Conservation (phyloP, 2,888 invertebrate genomes). For the Idaea dimidiata region DNA sequence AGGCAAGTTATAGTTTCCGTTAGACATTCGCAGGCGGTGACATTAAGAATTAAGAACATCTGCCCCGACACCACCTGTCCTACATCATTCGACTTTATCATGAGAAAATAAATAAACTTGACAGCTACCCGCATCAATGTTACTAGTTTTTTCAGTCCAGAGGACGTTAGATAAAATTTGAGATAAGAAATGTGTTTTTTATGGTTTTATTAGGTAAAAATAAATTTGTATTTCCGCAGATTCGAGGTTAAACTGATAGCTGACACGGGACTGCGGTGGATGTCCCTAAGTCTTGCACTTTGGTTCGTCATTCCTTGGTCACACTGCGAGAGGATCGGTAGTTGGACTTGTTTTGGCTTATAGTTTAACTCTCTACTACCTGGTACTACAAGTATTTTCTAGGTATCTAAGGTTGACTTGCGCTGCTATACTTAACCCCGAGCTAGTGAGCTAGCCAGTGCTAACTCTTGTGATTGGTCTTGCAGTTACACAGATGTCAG, state of each 20-base stretch:
- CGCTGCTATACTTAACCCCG: too few species aligned
- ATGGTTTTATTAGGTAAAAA: background rate
- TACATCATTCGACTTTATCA: constrained; percentile 19
- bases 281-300: too few species aligned
- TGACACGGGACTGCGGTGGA: too few species aligned
- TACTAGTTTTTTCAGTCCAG: constrained; percentile 12
- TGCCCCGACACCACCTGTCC: constrained; percentile 11
- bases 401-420: too few species aligned
- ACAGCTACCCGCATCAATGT: constrained; percentile 32
- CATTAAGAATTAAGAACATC: constrained; percentile 23
- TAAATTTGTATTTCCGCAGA: background rate
- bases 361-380: too few species aligned
- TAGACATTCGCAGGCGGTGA: constrained; percentile 22
- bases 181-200: background rate
- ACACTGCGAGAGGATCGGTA: too few species aligned
- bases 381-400: too few species aligned
- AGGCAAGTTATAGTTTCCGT: constrained; percentile 21
- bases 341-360: too few species aligned
- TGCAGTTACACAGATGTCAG: too few species aligned
- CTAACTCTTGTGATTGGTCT: too few species aligned
- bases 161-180: background rate
- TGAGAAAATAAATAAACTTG: constrained; percentile 22
- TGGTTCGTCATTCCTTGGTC: too few species aligned
- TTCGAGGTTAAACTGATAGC: background rate
- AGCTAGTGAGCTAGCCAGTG: too few species aligned